phyloP scores from a whole-genome alignment of 2,888 invertebrate genomes.

The Lasioglossum figueresi region DNA sequence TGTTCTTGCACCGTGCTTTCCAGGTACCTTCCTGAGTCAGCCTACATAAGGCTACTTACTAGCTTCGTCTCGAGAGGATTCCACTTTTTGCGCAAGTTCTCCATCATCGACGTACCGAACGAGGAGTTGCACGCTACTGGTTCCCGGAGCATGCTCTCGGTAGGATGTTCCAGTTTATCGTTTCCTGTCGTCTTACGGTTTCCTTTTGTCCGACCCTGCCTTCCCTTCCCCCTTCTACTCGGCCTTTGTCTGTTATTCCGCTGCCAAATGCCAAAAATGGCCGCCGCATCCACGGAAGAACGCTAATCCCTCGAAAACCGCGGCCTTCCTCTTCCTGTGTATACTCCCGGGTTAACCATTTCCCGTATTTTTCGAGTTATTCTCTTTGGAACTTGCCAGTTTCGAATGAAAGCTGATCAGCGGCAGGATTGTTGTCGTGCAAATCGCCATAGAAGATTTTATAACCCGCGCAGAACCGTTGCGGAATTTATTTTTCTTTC shows the following conservation, averaged over 20 bases:
- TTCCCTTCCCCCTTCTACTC: slow-evolving; percentile 6
- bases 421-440: background rate
- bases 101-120: slow-evolving; percentile 60
- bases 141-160: slow-evolving; percentile 55
- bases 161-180: slow-evolving; percentile 72
- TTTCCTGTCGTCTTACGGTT: slow-evolving; percentile 67
- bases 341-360: background rate
- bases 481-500: background rate
- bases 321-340: slow-evolving; percentile 3
- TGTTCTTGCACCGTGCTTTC: slow-evolving; percentile 76
- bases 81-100: slow-evolving; percentile 77
- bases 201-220: slow-evolving; percentile 39
- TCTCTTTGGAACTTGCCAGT: background rate
- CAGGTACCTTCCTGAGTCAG: slow-evolving; percentile 78
- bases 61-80: slow-evolving; percentile 72
- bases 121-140: slow-evolving; percentile 57
- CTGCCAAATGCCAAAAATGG: slow-evolving; percentile 9
- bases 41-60: slow-evolving; percentile 80
- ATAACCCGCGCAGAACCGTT: background rate
- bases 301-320: background rate
- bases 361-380: background rate
- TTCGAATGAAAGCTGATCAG: background rate
- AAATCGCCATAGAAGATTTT: background rate
- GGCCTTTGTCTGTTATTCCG: slow-evolving; percentile 21
- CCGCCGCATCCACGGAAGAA: background rate